Base-by-base conservation (phyloP, 2,113 vertebrate species). In the Nettapus auritus region DNA sequence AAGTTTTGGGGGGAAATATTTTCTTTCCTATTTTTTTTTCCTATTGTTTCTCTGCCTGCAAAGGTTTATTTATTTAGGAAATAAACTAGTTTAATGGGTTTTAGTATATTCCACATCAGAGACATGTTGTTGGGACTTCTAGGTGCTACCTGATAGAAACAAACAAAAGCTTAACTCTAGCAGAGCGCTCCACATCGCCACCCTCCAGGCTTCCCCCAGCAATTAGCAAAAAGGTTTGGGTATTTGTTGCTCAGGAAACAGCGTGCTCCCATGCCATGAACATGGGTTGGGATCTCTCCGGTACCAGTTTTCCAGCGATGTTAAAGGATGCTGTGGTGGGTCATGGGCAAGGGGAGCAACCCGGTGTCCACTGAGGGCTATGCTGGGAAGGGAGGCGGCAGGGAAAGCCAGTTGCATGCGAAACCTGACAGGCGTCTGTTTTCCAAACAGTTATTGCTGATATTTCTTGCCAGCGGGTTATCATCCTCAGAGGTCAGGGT, bases 391-490 rank as follows among this genome's bases (percentile, higher is more conserved):
- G 68, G 56, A 42, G 3, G 2, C 1, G 18, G 50, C 56, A 55
- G n/a, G 40, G 64, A 67, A 74, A 88, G 60, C 26, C 0, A 1
- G 23, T 19, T 78, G 63, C 50, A 50, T 80, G 88, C 80, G 83
- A 59, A 90, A 92, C 63, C 18, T 36, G 75, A 46, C 46, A 59
- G n/a, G 71, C 40, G 20, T 86, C 71, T 90, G 88, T 78, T 92
- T 93, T 88, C 82, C 94, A 95, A 90, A 90, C 76, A 71, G 92
- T 83, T 91, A 78, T 5, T 86, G 82, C 66, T 75, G 79, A 84
- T 75, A 88, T 94, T 94, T 90, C 88, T 74, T 20, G 19, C 66
- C 88, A 81, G 52, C 33, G 13, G 69, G 66, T 70, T 86, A 91
- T 81, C 82, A 66, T 18, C 42, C 73, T 67, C 10, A 14, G 62